Evolutionary conservation across 2,888 invertebrate species (phyloP).

Genomic region (Romanomermis culicivorax): DNA sequence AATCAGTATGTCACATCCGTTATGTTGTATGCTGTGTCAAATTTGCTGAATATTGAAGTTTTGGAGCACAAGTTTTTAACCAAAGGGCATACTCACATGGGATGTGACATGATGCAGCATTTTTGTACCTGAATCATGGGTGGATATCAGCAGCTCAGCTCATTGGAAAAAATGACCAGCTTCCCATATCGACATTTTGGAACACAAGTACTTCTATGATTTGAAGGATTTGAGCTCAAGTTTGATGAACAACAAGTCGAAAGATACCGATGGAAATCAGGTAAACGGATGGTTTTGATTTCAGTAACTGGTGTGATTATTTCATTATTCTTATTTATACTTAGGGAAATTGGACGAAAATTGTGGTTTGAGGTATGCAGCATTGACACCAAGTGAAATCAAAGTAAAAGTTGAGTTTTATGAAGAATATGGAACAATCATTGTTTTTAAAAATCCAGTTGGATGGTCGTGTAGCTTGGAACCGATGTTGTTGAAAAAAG

Average conservation of each 20-base stretch:
- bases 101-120: slow-evolving; percentile 1
- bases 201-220: background rate
- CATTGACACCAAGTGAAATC: background rate
- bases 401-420: background rate
- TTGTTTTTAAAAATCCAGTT: background rate
- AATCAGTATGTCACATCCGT: slow-evolving; percentile 8
- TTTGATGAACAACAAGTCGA: too few relatives aligned
- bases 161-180: too few relatives aligned
- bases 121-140: background rate
- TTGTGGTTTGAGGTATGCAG: background rate
- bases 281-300: too few relatives aligned
- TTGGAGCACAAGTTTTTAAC: background rate
- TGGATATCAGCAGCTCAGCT: background rate
- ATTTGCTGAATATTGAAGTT: background rate
- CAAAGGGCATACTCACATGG: slow-evolving; percentile 5
- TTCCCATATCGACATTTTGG: background rate
- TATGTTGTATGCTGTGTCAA: background rate
- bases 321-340: too few relatives aligned
- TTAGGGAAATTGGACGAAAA: background rate
- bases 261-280: too few relatives aligned
- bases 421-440: background rate
- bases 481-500: background rate
- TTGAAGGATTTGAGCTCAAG: too few relatives aligned
- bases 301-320: too few relatives aligned
- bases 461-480: background rate